These are phyloP conservation scores for Chromis chromis DNA, from an alignment of 2,797 vertebrate genomes.

Conservation along the genomic window DNA sequence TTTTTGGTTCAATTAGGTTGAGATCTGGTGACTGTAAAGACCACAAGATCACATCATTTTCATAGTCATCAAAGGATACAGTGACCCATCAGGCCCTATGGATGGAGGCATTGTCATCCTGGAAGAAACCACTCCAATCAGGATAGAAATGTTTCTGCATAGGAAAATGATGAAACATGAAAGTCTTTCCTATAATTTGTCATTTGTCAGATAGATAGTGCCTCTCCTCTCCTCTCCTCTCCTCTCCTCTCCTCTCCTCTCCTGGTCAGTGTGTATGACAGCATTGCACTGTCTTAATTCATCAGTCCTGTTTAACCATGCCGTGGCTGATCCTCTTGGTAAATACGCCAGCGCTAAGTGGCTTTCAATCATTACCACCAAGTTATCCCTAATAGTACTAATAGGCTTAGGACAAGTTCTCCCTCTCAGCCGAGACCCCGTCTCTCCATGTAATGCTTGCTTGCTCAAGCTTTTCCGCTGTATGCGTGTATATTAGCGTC, in stretches of 20 bases:
- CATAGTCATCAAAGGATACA: too few relatives aligned
- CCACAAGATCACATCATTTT: too few relatives aligned
- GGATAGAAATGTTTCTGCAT: too few relatives aligned
- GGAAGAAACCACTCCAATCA: too few relatives aligned
- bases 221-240: constrained; percentile 1
- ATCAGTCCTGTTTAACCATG: constrained; percentile 69
- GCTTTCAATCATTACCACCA: constrained; percentile 76
- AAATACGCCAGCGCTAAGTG: constrained; percentile 74
- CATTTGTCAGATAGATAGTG: too few relatives aligned
- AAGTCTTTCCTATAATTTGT: too few relatives aligned
- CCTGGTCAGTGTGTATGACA: constrained; percentile 27
- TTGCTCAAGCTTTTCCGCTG: constrained; percentile 38
- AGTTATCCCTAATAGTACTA: constrained; percentile 72
- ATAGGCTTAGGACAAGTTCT: constrained; percentile 72
- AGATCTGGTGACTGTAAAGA: too few relatives aligned
- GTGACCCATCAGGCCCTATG: too few relatives aligned
- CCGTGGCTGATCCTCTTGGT: constrained; percentile 72
- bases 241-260: constrained; percentile 1
- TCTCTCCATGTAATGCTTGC: constrained; percentile 38
- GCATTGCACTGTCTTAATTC: constrained; percentile 65
- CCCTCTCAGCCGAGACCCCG: constrained; percentile 17
- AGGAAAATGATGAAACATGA: too few relatives aligned
- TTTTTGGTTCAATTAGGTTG: too few relatives aligned
- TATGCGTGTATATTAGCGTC: constrained; percentile 43
- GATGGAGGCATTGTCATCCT: too few relatives aligned